Conservation (phyloP, 2,888 invertebrate genomes). For the Cryptocheilus praepositus region DNA sequence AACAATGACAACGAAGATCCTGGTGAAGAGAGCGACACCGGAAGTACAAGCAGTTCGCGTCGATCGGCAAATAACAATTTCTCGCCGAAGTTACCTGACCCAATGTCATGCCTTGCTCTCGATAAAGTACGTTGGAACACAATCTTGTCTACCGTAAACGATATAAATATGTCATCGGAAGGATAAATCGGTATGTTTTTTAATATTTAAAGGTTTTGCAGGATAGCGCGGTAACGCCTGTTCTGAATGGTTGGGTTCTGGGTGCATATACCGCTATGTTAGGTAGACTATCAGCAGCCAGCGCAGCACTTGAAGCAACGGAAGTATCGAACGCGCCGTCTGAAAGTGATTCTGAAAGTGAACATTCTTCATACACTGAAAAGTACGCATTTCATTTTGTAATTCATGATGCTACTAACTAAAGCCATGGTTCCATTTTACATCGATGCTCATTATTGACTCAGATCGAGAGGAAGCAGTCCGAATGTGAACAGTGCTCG, state of each 20-base stretch:
- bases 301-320: conserved; percentile 66
- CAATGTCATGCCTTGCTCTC: conserved; percentile 65
- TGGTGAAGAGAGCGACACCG: conserved; percentile 67
- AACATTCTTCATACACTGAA: conserved; percentile 69
- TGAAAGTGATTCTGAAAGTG: conserved; percentile 71
- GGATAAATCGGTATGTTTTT: background rate
- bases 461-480: conserved; percentile 68
- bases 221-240: conserved; percentile 68
- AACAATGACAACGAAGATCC: conserved; percentile 68
- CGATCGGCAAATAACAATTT: conserved; percentile 67
- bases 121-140: conserved; percentile 68
- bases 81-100: conserved; percentile 60
- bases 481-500: conserved; percentile 57
- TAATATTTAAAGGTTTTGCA: conserved; percentile 30
- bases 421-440: background rate
- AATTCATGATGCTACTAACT: background rate
- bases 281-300: conserved; percentile 69
- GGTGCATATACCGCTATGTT: conserved; percentile 72
- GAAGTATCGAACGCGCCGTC: conserved; percentile 65
- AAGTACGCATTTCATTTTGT: conserved; percentile 46
- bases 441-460: background rate
- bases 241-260: conserved; percentile 71
- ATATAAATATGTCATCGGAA: too few species aligned
- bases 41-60: conserved; percentile 65
- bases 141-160: too few species aligned